phyloP scores from a whole-genome alignment of 2,888 invertebrate species.

The Neoitamus cyanurus region DNA sequence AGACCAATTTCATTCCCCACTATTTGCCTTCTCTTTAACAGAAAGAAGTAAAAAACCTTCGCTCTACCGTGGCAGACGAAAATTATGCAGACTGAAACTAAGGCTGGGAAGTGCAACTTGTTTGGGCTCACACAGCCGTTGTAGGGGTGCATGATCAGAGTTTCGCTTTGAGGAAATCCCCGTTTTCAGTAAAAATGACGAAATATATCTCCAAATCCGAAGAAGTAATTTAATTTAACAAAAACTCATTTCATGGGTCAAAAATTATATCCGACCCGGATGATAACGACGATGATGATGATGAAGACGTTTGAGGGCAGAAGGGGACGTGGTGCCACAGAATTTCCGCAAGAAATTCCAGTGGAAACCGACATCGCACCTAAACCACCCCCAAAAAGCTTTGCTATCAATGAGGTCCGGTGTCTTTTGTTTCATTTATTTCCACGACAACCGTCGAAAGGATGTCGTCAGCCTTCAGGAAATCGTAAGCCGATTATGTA shows the following conservation, averaged over 20 bases:
- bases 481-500: slow-evolving; percentile 40
- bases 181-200: background rate
- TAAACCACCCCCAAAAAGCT: background rate
- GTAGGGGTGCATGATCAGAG: background rate
- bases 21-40: background rate
- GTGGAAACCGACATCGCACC: slow-evolving; percentile 10
- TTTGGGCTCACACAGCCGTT: background rate
- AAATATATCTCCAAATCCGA: slow-evolving; percentile 43
- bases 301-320: slow-evolving; percentile 38
- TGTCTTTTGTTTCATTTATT: slow-evolving; percentile 40
- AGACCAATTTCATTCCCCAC: background rate
- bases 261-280: slow-evolving; percentile 62
- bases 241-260: slow-evolving; percentile 67
- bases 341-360: slow-evolving; percentile 6
- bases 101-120: background rate
- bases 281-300: slow-evolving; percentile 50
- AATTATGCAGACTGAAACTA: background rate
- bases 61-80: background rate
- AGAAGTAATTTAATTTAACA: slow-evolving; percentile 55
- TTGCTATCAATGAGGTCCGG: background rate
- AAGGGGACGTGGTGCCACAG: background rate
- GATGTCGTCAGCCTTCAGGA: slow-evolving; percentile 33
- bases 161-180: background rate
- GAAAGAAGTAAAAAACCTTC: background rate
- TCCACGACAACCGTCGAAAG: slow-evolving; percentile 34